Conservation (phyloP, 2,113 vertebrate species). For the Recurvirostra avosetta region DNA sequence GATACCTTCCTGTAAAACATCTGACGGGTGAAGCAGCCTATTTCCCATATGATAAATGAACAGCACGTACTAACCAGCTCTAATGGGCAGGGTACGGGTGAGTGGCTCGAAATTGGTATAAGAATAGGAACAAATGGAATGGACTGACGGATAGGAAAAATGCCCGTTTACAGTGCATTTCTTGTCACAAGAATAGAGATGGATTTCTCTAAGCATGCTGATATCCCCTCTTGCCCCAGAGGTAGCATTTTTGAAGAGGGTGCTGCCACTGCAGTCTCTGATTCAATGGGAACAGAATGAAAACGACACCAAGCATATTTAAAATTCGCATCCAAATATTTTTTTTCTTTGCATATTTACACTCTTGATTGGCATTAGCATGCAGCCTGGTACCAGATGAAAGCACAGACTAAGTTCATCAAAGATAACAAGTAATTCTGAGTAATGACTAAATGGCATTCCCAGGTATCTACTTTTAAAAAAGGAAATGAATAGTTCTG, state of each 20-base stretch:
- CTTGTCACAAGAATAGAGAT: constrained; percentile 19
- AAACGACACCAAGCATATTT: background rate
- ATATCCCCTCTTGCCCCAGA: background rate
- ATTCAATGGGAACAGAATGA: background rate
- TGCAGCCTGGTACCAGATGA: constrained; percentile 12
- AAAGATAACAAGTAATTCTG: constrained; percentile 64
- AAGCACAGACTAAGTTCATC: constrained; percentile 68
- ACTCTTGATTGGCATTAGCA: constrained; percentile 63
- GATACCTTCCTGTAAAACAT: background rate
- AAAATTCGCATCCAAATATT: constrained; percentile 1
- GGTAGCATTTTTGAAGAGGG: background rate
- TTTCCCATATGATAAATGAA: constrained; percentile 7
- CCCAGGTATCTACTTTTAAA: constrained; percentile 42
- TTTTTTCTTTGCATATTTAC: constrained; percentile 4
- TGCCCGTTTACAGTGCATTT: background rate
- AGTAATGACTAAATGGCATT: constrained; percentile 60
- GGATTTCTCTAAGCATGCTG: background rate
- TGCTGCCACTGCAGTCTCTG: background rate
- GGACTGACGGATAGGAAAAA: background rate
- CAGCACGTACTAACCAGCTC: background rate
- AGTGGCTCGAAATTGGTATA: background rate
- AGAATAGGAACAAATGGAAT: constrained; percentile 42
- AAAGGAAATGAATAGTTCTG: constrained; percentile 32
- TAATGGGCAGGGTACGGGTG: constrained; percentile 14
- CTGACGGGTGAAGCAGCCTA: background rate